Conservation (phyloP, 2,797 vertebrate genomes). For the Nothura maculosa region DNA sequence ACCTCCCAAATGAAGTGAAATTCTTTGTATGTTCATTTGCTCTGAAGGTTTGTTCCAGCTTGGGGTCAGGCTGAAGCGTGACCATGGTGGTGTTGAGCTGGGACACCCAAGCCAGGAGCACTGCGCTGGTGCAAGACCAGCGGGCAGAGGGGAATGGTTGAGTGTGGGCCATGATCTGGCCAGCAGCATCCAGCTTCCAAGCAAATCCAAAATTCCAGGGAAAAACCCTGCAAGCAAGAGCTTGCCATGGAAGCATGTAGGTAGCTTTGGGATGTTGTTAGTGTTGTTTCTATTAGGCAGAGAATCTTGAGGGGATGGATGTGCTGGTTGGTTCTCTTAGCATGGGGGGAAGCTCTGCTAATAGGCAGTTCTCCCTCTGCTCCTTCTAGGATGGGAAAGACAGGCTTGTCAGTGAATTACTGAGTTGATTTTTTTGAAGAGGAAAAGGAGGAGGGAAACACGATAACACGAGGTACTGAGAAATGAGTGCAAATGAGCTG, state of each 20-base stretch:
- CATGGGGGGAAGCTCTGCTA: background rate
- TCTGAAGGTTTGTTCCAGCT: background rate
- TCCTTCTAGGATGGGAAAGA: background rate
- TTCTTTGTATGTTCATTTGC: fast-evolving
- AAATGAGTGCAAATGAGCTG: background rate
- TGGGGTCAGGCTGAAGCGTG: fast-evolving
- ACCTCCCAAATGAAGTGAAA: background rate
- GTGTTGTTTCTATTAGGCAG: background rate
- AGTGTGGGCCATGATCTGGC: fast-evolving
- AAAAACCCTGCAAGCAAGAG: background rate
- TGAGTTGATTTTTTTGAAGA: background rate
- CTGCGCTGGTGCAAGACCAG: fast-evolving
- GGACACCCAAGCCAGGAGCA: background rate
- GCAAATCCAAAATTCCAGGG: background rate
- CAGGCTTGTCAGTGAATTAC: background rate
- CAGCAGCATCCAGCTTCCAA: background rate
- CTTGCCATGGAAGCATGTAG: background rate
- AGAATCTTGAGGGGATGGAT: background rate
- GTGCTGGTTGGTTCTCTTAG: background rate
- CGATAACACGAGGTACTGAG: background rate
- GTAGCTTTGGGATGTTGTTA: background rate
- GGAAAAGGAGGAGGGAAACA: no score
- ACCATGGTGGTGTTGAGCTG: background rate
- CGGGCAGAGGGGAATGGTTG: background rate
- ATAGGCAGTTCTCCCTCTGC: background rate